Evolutionary conservation across 2,113 vertebrate species (phyloP), one percentile per base, ranked within the genome.

Genomic region (Mormoops blainvillei): DNA sequence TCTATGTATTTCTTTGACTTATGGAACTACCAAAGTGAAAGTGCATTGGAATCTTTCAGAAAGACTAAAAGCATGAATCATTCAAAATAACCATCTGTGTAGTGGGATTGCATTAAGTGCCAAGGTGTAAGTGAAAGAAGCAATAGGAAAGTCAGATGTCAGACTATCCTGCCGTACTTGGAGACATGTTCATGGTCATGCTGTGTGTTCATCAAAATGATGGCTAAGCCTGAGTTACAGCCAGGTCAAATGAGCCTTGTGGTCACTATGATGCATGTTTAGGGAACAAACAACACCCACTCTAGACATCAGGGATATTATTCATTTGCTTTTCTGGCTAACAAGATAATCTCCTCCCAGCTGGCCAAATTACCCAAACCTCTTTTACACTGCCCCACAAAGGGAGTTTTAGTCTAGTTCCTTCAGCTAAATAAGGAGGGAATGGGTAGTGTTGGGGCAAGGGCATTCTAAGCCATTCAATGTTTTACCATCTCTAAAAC

Each of bases 1-100:
- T 94, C 28, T 43, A 73, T 38, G 43, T 96, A 70, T 65, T 91
- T 94, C 41, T 61, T n/a, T 96, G 81, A 84, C 92, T 97, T 91
- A 81, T 70, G 12, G 43, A 90, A 78, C 36, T 81, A 61, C 80
- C 84, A 65, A n/a, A 93, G 31, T 91, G 43, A 92, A 83, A 94
- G 67, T 26, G 41, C 48, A 56, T 19, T 83, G 33, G 11, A 77
- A 80, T 70, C 58, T 93, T 54, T 70, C n/a, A 38, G 67, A 77
- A 89, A 87, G 65, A 85, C 76, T 71, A 94, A 94, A 95, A 76
- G 31, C 38, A 58, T 90, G 36, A 82, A 92, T 90, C 15, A 77
- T 45, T 94, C n/a, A 90, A 84, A 89, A 84, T 36, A 52, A 73
- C 58, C 7, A 68, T 36, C 0, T 0, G 7, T 28, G 5, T 15